phyloP scores from a whole-genome alignment of 2,113 vertebrate species.

The Hydrolagus affinis region DNA sequence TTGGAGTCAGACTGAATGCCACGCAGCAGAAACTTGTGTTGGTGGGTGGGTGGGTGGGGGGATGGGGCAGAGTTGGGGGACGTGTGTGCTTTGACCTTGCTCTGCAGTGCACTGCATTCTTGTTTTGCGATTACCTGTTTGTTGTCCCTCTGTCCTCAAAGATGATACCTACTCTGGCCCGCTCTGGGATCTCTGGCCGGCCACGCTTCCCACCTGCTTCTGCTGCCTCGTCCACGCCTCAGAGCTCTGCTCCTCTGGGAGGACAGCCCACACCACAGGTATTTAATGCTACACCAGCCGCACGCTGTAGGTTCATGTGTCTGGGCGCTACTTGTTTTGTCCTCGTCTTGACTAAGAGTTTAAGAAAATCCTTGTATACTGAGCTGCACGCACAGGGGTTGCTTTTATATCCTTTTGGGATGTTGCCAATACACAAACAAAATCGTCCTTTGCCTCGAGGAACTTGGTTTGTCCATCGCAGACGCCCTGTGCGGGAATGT shows the following conservation, averaged over 20 bases:
- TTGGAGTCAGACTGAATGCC: too few species aligned
- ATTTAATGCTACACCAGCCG: conserved; percentile 49
- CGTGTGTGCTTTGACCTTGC: conserved; percentile 44
- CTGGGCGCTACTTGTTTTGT: background rate
- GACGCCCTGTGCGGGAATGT: too few species aligned
- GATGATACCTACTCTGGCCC: conserved; percentile 73
- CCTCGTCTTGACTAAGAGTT: background rate
- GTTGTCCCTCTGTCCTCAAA: conserved; percentile 75
- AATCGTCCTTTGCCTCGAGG: too few species aligned
- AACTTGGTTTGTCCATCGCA: too few species aligned
- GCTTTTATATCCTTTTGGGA: too few species aligned
- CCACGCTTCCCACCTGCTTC: conserved; percentile 70
- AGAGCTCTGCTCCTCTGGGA: conserved; percentile 63
- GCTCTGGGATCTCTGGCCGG: conserved; percentile 75
- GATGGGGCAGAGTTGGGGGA: conserved; percentile 17
- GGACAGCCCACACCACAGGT: conserved; percentile 80
- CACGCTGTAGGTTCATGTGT: conserved; percentile 28
- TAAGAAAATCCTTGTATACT: conserved; percentile 31
- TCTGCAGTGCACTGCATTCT: conserved; percentile 54
- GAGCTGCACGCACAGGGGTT: background rate
- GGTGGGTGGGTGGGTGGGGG: too few species aligned
- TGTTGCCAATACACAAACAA: too few species aligned
- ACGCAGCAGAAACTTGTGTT: background rate
- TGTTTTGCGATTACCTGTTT: conserved; percentile 72
- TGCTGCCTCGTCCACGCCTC: conserved; percentile 59